Evolutionary conservation across 2,113 vertebrate species (phyloP).

Genomic region (zebrafish (Danio rerio)): GRCz12tu NC_133177.1:38035501-38036000

Average conservation of each 20-base stretch:
- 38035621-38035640: constrained; percentile 31
- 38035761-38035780: not conserved
- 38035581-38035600: constrained; percentile 28
- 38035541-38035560: not conserved
- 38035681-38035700: constrained; percentile 13
- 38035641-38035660: constrained; percentile 5
- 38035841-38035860: too few species aligned
- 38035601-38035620: constrained; percentile 40
- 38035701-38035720: not conserved
- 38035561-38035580: constrained; percentile 13
- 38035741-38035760: constrained; percentile 4
- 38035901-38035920: too few species aligned
- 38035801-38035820: not conserved
- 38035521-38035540: constrained; percentile 43
- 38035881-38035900: too few species aligned
- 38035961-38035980: too few species aligned
- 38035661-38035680: not conserved
- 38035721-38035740: not conserved
- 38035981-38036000: too few species aligned
- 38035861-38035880: too few species aligned
- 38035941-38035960: too few species aligned
- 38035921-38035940: too few species aligned
- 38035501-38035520: constrained; percentile 32
- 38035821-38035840: too few species aligned
- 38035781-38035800: not conserved